phyloP scores from a whole-genome alignment of 2,797 vertebrate species.

The Micropoecilia bifurca region DNA sequence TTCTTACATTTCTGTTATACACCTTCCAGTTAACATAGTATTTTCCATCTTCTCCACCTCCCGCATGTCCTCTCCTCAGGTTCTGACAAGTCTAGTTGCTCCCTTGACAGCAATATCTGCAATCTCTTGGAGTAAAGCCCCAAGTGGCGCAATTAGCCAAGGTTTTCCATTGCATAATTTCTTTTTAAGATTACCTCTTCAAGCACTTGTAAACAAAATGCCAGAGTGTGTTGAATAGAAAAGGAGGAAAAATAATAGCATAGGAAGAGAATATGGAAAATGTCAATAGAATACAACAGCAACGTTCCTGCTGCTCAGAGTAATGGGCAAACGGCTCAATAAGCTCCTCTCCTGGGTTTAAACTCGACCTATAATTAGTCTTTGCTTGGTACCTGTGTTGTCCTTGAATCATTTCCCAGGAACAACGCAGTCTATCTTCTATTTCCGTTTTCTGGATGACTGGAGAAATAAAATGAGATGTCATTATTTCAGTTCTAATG shows the following conservation, averaged over 20 bases:
- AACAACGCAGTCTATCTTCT: constrained; percentile 45
- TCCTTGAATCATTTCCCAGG: constrained; percentile 38
- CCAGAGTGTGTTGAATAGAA: constrained; percentile 40
- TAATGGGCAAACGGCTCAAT: constrained; percentile 43
- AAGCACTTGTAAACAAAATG: constrained; percentile 72
- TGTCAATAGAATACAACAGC: constrained; percentile 22
- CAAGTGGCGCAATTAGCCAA: constrained; percentile 79
- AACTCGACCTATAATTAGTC: constrained; percentile 60
- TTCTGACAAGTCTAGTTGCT: constrained; percentile 70
- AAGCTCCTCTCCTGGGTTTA: constrained; percentile 44
- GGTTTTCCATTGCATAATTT: constrained; percentile 79
- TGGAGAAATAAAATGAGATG: constrained; percentile 49
- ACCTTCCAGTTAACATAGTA: constrained; percentile 26
- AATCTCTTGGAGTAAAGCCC: constrained; percentile 77
- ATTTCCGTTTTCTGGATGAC: constrained; percentile 57
- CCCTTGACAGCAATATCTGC: constrained; percentile 80
- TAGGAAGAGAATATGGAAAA: constrained; percentile 21
- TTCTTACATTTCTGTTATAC: constrained; percentile 11
- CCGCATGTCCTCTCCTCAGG: constrained; percentile 47
- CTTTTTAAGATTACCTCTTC: constrained; percentile 66
- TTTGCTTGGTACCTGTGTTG: constrained; percentile 45
- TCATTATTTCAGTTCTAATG: constrained; percentile 43
- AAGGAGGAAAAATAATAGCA: constrained; percentile 41
- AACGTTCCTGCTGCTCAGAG: constrained; percentile 23
- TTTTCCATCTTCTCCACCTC: constrained; percentile 49